These are phyloP conservation scores for Drosophila bifasciata DNA, from an alignment of 1,140 invertebrate genomes.

Conservation along the genomic window DNA sequence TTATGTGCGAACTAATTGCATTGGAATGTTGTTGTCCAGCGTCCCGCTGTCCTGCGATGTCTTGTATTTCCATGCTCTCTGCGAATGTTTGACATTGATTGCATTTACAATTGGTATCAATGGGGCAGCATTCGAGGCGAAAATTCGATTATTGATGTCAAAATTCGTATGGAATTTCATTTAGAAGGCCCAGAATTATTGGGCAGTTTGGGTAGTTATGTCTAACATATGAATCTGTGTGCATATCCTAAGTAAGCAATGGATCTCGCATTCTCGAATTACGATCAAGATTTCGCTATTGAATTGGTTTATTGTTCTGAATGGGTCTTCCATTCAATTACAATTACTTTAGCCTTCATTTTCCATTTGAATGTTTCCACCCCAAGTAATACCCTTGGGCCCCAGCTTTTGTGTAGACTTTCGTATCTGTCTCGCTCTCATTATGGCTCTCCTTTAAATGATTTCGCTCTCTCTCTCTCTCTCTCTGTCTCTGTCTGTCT, in stretches of 20 bases:
- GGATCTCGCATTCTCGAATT: not conserved
- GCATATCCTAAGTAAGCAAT: too few species aligned
- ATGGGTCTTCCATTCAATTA: constrained; percentile 39
- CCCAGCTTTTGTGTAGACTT: constrained; percentile 57
- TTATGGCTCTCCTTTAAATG: constrained; percentile 7
- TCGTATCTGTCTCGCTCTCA: constrained; percentile 11
- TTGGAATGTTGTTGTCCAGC: constrained; percentile 46
- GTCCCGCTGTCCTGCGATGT: constrained; percentile 14
- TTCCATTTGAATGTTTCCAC: constrained; percentile 35
- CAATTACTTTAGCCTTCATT: constrained; percentile 23
- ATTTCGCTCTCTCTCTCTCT: constrained; percentile 10
- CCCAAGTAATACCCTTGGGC: constrained; percentile 45
- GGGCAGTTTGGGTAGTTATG: not conserved
- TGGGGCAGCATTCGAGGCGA: constrained; percentile 23
- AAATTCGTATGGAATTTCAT: not conserved
- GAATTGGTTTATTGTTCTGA: not conserved
- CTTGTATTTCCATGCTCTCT: constrained; percentile 39
- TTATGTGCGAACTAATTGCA: constrained; percentile 55
- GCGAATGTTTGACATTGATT: constrained; percentile 47
- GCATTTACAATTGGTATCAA: constrained; percentile 49
- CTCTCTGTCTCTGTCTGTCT: too few species aligned
- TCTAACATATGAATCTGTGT: too few species aligned
- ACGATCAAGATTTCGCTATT: not conserved
- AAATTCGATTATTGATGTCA: not conserved
- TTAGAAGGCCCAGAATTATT: too few species aligned